Base-by-base conservation (phyloP, 2,113 vertebrate species). In the Nesoenas mayeri region DNA sequence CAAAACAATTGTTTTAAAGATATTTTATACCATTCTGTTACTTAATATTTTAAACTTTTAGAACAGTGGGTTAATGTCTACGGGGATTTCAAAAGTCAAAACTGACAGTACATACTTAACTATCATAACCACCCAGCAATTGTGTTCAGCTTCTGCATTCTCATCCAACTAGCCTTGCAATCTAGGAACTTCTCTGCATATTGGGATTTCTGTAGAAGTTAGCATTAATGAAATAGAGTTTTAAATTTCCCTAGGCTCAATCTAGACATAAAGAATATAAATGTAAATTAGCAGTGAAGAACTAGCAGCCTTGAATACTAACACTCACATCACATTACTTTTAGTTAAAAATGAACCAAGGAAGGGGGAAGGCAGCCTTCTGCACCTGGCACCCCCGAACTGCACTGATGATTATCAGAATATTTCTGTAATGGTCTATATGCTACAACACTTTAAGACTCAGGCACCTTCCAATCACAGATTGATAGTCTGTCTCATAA, bases 271-370 rank as follows among this genome's bases (percentile, higher is more conserved):
- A 98, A 97, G 97, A 98, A 98, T 98, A 97, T 97, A 98, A 98
- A 98, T 98, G 97, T 97, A 98, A 98, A 98, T 98, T 98, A 98
- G 97, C 93, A 97, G 92, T 94, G 95, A 96, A 95, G 94, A 97
- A 96, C 88, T 79, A 95, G 91, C 90, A 95, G 97, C 79, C 91
- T 70, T 96, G 97, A 97, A 98, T 98, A 96, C 96, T 89, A 98
- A 98, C 87, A 86, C 82, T 97, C 93, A 83, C 60, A 69, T 96
- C 72, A 90, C n/a, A 85, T 90, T 96, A 89, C 80, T 96, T 94
- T 91, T 88, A 95, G 93, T 97, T 97, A 72, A 96, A 97, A 96
- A 91, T 84, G 85, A 93, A 92, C 57, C 12, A 21, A 80, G 91
- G 93, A 95, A 95, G 91, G 66, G 81, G 67, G 84, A 85, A 96